Percentiles rank a stretch among this genome's conserved stretches.
Evolutionary conservation across 2,113 vertebrate genomes (phyloP).

Genomic region (Caranx melampygus): DNA sequence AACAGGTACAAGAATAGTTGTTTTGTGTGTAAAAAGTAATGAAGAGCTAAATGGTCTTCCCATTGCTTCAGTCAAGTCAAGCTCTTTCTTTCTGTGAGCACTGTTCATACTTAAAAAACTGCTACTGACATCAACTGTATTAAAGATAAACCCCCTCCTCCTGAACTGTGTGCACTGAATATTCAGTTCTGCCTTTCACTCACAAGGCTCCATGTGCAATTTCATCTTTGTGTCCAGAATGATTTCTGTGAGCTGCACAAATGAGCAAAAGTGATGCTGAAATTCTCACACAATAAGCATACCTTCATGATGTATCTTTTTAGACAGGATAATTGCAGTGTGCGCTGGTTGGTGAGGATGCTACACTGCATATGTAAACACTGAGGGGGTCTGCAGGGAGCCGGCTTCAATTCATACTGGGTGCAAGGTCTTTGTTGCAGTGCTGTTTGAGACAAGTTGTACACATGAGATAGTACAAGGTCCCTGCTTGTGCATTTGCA

Average conservation of each 20-base stretch:
- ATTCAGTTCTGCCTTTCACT: background rate
- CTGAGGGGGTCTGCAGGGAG: background rate
- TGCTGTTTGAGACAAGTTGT: background rate
- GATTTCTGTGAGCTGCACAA: slow-evolving; percentile 27
- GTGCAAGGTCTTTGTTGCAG: slow-evolving; percentile 11
- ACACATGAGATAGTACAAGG: background rate
- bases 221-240: slow-evolving; percentile 17
- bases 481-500: slow-evolving; percentile 30
- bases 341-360: background rate
- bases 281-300: background rate
- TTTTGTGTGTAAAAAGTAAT: slow-evolving; percentile 27
- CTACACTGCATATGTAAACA: background rate
- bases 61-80: background rate
- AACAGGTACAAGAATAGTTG: slow-evolving; percentile 18
- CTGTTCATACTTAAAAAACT: slow-evolving; percentile 19
- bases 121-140: slow-evolving; percentile 7
- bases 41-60: slow-evolving; percentile 16
- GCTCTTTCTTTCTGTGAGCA: background rate
- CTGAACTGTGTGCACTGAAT: slow-evolving; percentile 20
- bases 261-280: slow-evolving; percentile 2
- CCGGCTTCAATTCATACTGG: background rate
- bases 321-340: slow-evolving; percentile 3
- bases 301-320: slow-evolving; percentile 2
- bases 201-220: background rate
- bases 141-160: slow-evolving; percentile 20